A percentile compares a stretch with the other conserved stretches of the same genome.
These are phyloP conservation scores for Himalopsyche japonica DNA, from an alignment of 2,888 invertebrate genomes.

Conservation along the genomic window DNA sequence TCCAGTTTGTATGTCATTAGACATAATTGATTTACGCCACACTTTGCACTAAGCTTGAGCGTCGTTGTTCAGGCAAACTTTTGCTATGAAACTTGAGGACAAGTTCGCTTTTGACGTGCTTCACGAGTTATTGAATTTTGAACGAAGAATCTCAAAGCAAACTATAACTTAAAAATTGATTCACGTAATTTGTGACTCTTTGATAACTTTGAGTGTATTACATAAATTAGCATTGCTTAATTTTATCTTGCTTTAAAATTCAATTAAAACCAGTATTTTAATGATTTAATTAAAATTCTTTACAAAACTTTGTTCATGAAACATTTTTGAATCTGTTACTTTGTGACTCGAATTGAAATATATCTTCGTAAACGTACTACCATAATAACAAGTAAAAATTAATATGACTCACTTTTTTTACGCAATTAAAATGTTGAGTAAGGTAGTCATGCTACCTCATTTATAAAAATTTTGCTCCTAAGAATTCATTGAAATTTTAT, in stretches of 20 bases:
- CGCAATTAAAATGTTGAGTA: no score
- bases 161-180: background rate
- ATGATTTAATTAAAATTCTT: background rate
- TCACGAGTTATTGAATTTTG: slow-evolving; percentile 32
- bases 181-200: background rate
- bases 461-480: no score
- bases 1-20: slow-evolving; percentile 20
- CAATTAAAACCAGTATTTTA: background rate
- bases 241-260: background rate
- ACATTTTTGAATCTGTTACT: no score
- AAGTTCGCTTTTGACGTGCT: slow-evolving; percentile 9
- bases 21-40: slow-evolving; percentile 30
- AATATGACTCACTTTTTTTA: no score
- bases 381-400: no score
- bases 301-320: background rate
- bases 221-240: background rate
- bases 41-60: slow-evolving; percentile 6
- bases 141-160: slow-evolving; percentile 18
- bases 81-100: slow-evolving; percentile 7
- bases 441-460: no score
- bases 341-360: no score
- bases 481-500: no score
- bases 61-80: background rate
- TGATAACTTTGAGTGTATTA: background rate
- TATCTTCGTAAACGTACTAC: no score